These are phyloP conservation scores for Chromoteleia sp. DNA, from an alignment of 2,888 invertebrate species.

Conservation along the genomic window DNA sequence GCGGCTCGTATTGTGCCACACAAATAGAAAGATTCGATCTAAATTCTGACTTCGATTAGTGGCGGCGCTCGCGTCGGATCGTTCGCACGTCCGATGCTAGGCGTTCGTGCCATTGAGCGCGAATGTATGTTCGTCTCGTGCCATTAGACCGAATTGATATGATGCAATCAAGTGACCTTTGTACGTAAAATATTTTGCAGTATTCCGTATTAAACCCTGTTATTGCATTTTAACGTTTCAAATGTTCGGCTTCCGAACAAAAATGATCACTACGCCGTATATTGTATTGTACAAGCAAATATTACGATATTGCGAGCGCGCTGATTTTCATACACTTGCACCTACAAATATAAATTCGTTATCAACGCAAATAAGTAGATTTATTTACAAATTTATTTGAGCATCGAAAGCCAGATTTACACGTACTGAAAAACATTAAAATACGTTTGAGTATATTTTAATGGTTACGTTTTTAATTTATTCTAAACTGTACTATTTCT, in stretches of 20 bases:
- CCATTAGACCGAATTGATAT: conserved; percentile 46
- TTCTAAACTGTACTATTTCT: too few species aligned
- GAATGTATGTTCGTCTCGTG: conserved; percentile 10
- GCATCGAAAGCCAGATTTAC: too few species aligned
- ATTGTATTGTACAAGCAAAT: neutral
- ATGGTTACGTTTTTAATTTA: too few species aligned
- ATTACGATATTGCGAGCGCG: too few species aligned
- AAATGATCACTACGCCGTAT: neutral
- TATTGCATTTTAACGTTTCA: conserved; percentile 31
- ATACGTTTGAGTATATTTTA: too few species aligned
- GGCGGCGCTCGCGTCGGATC: neutral
- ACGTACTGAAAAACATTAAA: too few species aligned
- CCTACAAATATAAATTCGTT: too few species aligned
- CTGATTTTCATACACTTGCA: too few species aligned
- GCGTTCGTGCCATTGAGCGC: conserved; percentile 19
- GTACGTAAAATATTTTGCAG: conserved; percentile 21
- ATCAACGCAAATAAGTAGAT: too few species aligned
- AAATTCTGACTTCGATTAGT: conserved; percentile 60
- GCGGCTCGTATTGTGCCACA: conserved; percentile 24
- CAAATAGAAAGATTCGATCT: conserved; percentile 56
- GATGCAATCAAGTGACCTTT: conserved; percentile 25
- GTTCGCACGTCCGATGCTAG: conserved; percentile 7
- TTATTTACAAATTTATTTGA: too few species aligned
- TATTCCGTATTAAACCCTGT: neutral
- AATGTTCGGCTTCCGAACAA: neutral